Evolutionary conservation across 2,888 invertebrate genomes (phyloP), one percentile per base, ranked within the genome.

Genomic region (Vesta saturnalis): DNA sequence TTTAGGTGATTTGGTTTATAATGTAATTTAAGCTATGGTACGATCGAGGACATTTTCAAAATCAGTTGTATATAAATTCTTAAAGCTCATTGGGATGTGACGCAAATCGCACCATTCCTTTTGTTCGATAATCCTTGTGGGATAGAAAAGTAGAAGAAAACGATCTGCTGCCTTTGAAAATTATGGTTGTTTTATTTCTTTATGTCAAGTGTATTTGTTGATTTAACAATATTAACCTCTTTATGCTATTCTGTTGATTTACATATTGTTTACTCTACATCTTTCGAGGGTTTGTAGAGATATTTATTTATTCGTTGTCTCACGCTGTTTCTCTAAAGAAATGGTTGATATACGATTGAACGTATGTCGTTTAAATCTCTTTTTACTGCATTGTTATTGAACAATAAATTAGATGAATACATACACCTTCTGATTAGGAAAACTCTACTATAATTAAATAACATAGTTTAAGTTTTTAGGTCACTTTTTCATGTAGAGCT

Each of bases 51-150:
- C 55, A 63, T 57, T 63, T 46, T 63, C 19, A 55, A 55, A 56
- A 63, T 30, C 57, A 55, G n/a, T 14, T 57, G 46, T 39, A 56
- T 56, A 63, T 63, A 57, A 63, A 57, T 35, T 57, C n/a, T 39
- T 16, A 35, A 16, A 63, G 30, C 15, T 56, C n/a, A 55, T 14
- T 47, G 16, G 63, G 30, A 63, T 21, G 30, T 63, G 47, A 49
- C 56, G 47, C 30, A 47, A 46, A 63, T 63, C 22, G 47, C 19
- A 46, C 43, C 55, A 43, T 55, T 55, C 21, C 60, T 60, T 60
- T 60, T 35, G 39, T 54, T 61, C 54, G 21, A 55, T 61, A 55
- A 55, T 55, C 61, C 61, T 54, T 19, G 19, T 43, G 55, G 55
- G 21, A 35, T 21, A 61, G 52, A 30, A 54, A 54, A 54, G 30